Conservation (phyloP, 2,113 vertebrate genomes). For the Ochotona princeps region DNA sequence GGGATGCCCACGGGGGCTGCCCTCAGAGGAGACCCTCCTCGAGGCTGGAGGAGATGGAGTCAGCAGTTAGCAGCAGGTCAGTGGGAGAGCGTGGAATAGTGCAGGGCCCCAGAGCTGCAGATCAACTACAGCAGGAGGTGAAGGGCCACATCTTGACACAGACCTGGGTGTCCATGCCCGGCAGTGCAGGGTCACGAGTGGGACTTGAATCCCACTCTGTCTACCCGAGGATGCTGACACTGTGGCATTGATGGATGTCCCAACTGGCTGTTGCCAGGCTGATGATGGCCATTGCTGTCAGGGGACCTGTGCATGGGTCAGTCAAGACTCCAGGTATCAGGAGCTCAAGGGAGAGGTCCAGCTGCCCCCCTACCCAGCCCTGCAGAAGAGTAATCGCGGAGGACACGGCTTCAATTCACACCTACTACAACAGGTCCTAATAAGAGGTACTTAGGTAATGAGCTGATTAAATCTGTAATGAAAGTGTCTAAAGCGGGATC, state of each 20-base stretch:
- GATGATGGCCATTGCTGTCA: too few relatives aligned
- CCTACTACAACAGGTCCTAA: not conserved
- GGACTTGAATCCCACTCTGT: not conserved
- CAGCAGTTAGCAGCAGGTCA: not conserved
- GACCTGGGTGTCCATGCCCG: not conserved
- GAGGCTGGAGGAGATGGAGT: not conserved
- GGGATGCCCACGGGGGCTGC: not conserved
- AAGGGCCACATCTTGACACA: not conserved
- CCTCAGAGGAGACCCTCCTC: not conserved
- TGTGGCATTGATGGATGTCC: too few relatives aligned
- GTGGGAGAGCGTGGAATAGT: not conserved
- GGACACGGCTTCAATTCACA: constrained; percentile 3
- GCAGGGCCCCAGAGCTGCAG: not conserved
- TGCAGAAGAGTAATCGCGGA: not conserved
- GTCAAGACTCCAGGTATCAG: not conserved
- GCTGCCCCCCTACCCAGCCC: not conserved
- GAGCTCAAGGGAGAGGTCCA: not conserved
- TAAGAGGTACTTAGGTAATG: constrained; percentile 5
- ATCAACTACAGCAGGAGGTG: not conserved
- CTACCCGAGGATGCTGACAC: too few relatives aligned
- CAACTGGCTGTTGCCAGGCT: not conserved
- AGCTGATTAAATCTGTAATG: constrained; percentile 14
- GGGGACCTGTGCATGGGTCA: not conserved
- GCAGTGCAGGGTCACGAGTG: not conserved
- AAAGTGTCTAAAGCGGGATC: not conserved